Percentiles rank a stretch among this genome's conserved stretches.
phyloP scores from a whole-genome alignment of 2,113 vertebrate species.

The Cephalopholis sonnerati region DNA sequence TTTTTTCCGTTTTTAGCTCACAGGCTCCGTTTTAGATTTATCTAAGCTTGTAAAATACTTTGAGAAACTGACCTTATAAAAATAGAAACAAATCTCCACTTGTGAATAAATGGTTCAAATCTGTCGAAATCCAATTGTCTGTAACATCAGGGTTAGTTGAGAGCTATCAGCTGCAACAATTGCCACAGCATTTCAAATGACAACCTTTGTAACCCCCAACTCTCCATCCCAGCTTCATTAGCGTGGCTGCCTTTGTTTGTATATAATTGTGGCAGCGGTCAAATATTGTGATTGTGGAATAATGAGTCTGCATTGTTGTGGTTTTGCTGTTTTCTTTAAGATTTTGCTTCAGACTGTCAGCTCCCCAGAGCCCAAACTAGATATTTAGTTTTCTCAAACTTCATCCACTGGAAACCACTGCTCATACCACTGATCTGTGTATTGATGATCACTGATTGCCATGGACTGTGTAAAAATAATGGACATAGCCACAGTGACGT shows the following conservation, averaged over 20 bases:
- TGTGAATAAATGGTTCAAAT: constrained; percentile 10
- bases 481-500: too few species aligned
- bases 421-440: background rate
- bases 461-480: too few species aligned
- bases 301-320: constrained; percentile 33
- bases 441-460: background rate
- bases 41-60: background rate
- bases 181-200: constrained; percentile 30
- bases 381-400: background rate
- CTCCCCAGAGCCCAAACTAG: background rate
- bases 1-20: constrained; percentile 23
- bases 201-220: background rate
- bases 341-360: constrained; percentile 18
- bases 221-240: constrained; percentile 32
- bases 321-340: constrained; percentile 21
- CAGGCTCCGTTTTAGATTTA: constrained; percentile 15
- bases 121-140: constrained; percentile 6
- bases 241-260: constrained; percentile 38
- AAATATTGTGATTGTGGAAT: constrained; percentile 46
- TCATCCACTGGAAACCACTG: background rate
- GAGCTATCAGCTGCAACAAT: constrained; percentile 28
- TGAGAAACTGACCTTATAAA: background rate
- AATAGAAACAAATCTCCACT: background rate
- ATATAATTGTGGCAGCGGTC: constrained; percentile 30
- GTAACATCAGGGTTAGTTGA: constrained; percentile 16